These are phyloP conservation scores for Drosophila monieri DNA, from an alignment of 2,888 invertebrate species.

Conservation along the genomic window DNA sequence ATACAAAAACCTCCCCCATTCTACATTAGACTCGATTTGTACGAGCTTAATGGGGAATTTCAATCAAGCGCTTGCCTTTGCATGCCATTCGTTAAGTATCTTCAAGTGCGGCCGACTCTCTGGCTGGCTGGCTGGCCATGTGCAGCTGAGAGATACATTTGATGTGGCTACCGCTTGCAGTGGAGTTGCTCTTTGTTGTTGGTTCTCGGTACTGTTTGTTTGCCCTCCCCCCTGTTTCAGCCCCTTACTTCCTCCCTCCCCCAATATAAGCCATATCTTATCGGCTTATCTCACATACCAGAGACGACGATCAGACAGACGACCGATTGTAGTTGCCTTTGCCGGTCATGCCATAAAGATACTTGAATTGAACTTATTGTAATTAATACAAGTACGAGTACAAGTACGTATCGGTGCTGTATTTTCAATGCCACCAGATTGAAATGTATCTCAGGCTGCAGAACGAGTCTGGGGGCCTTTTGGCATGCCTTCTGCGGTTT, in stretches of 20 bases:
- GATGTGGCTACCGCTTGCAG: constrained; percentile 40
- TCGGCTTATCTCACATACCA: constrained; percentile 70
- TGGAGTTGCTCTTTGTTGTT: constrained; percentile 12
- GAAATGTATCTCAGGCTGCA: constrained; percentile 49
- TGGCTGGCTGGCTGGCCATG: constrained; percentile 29
- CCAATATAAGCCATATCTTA: constrained; percentile 57
- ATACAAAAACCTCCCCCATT: constrained; percentile 15
- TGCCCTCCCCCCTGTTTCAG: not conserved
- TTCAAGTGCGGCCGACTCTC: constrained; percentile 45
- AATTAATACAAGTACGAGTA: constrained; percentile 61
- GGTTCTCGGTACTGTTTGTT: constrained; percentile 10
- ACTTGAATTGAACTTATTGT: constrained; percentile 71
- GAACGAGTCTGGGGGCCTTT: constrained; percentile 41
- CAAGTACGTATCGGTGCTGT: constrained; percentile 26
- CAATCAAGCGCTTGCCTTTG: constrained; percentile 47
- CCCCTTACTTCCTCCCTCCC: not conserved
- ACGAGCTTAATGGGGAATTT: constrained; percentile 41
- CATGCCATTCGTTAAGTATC: constrained; percentile 38
- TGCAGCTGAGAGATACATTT: constrained; percentile 38
- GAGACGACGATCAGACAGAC: constrained; percentile 45
- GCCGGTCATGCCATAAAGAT: constrained; percentile 46
- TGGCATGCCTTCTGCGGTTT: constrained; percentile 60
- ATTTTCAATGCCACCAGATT: constrained; percentile 40
- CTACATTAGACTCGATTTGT: constrained; percentile 25
- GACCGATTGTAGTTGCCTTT: constrained; percentile 44